phyloP scores from a whole-genome alignment of 2,797 vertebrate genomes.

The Ctenosaura bakeri region DNA sequence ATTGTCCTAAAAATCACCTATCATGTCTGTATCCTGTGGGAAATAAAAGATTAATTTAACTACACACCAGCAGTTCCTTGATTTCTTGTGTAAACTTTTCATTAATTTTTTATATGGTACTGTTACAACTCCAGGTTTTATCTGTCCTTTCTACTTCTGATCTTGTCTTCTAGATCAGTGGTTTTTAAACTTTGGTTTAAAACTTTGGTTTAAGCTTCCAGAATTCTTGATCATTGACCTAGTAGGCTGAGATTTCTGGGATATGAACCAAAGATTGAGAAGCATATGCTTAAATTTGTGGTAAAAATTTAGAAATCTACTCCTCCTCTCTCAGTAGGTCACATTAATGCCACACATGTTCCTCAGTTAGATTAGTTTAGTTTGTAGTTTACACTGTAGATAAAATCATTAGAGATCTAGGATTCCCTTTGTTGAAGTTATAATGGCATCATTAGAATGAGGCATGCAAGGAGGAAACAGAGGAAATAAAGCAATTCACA shows the following conservation, averaged over 20 bases:
- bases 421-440: neutral
- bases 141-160: neutral
- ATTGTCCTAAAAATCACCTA: neutral
- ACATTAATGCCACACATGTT: neutral
- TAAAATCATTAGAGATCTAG: neutral
- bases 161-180: neutral
- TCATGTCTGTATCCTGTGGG: neutral
- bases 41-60: neutral
- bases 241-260: too few relatives aligned
- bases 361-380: neutral
- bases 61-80: neutral
- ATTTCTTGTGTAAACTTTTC: neutral
- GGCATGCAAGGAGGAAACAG: neutral
- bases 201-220: too few relatives aligned
- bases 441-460: neutral
- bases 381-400: neutral
- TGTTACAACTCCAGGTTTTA: neutral
- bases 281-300: neutral
- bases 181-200: too few relatives aligned
- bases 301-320: neutral
- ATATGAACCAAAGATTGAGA: too few relatives aligned
- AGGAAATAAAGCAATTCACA: constrained; percentile 10
- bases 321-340: neutral
- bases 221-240: too few relatives aligned
- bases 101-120: neutral